Evolutionary conservation across 2,113 vertebrate species (phyloP).

Genomic region (Ameiurus melas): DNA sequence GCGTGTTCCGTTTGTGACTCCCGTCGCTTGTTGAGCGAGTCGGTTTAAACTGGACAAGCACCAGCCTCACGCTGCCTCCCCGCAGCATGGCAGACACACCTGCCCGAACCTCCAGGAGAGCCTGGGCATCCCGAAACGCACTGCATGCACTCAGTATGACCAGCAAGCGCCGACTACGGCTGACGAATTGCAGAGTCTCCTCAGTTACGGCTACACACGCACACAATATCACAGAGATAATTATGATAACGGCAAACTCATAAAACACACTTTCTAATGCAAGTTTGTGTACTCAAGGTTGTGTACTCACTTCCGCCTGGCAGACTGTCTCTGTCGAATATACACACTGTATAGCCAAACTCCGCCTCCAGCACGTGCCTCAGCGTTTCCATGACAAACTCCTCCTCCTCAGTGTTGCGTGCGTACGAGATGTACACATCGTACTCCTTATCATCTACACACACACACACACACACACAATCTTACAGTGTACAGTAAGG

Average conservation of each 20-base stretch:
- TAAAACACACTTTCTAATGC: background rate
- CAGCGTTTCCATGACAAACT: slow-evolving; percentile 88
- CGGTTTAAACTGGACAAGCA: slow-evolving; percentile 90
- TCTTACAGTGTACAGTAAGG: background rate
- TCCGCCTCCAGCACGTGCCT: slow-evolving; percentile 87
- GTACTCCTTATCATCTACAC: slow-evolving; percentile 88
- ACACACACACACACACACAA: background rate
- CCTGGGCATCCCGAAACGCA: slow-evolving; percentile 86
- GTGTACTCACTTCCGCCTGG: slow-evolving; percentile 92
- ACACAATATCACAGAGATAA: background rate
- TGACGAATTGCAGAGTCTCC: slow-evolving; percentile 93
- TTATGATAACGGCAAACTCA: background rate
- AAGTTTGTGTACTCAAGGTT: too few species aligned
- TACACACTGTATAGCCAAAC: slow-evolving; percentile 92
- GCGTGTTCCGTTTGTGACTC: slow-evolving; percentile 31
- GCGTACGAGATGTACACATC: slow-evolving; percentile 96
- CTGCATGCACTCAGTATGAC: slow-evolving; percentile 92
- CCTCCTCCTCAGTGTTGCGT: slow-evolving; percentile 88
- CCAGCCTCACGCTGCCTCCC: slow-evolving; percentile 84
- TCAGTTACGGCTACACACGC: slow-evolving; percentile 86
- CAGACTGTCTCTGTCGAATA: slow-evolving; percentile 95
- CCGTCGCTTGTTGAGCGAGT: slow-evolving; percentile 63
- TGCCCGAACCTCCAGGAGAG: slow-evolving; percentile 93
- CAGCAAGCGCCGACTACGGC: slow-evolving; percentile 88
- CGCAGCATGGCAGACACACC: slow-evolving; percentile 88